A percentile compares a stretch with the other conserved stretches of the same genome.
Conservation (phyloP, 2,888 invertebrate genomes). For the Diabrotica balteata region DNA sequence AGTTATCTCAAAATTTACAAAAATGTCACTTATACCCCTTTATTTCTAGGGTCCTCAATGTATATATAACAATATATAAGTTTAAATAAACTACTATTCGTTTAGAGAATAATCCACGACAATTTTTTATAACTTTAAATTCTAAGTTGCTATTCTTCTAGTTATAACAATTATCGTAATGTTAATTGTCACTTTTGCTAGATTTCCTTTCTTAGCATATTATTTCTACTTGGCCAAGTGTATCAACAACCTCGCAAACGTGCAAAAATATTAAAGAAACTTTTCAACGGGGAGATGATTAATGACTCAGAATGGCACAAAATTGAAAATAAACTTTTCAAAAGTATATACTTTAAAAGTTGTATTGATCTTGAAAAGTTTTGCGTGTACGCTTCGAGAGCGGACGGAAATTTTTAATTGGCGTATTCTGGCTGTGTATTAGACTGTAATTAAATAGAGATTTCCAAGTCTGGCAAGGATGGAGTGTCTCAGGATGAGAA, state of each 20-base stretch:
- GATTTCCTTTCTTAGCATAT: not conserved
- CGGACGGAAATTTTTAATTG: constrained; percentile 19
- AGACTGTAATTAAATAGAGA: not conserved
- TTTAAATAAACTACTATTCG: too few species aligned
- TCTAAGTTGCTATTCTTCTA: too few species aligned
- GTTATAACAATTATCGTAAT: too few species aligned
- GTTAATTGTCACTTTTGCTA: too few species aligned
- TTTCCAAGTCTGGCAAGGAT: not conserved
- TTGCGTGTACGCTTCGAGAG: constrained; percentile 7
- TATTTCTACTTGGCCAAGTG: constrained; percentile 22
- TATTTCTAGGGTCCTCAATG: too few species aligned
- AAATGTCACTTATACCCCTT: too few species aligned
- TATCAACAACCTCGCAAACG: constrained; percentile 24
- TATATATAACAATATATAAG: too few species aligned
- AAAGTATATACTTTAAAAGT: constrained; percentile 16
- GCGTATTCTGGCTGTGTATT: constrained; percentile 7
- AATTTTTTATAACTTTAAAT: too few species aligned
- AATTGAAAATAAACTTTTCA: constrained; percentile 23
- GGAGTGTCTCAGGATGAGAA: too few species aligned
- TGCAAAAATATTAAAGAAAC: constrained; percentile 26
- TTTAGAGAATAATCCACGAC: too few species aligned
- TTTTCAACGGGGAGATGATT: constrained; percentile 31
- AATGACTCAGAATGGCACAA: constrained; percentile 26
- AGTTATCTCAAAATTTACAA: too few species aligned
- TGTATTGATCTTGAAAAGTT: constrained; percentile 10